Percentiles rank a stretch among this genome's conserved stretches.
Conservation (phyloP, 2,888 invertebrate species). For the Metacarcinus magister region DNA sequence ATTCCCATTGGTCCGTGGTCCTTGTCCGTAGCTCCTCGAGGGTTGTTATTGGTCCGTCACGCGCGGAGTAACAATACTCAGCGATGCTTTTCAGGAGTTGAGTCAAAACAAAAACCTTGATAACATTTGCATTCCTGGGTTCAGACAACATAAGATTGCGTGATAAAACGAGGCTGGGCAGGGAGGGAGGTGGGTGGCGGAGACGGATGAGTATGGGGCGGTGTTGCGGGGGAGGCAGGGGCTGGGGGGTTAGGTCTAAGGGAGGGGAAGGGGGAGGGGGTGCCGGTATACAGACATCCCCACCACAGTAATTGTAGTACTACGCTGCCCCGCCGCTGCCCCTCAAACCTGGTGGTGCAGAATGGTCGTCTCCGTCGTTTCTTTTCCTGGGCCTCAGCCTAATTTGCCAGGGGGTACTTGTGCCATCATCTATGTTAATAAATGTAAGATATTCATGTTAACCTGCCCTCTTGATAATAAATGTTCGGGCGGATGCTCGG, state of each 20-base stretch:
- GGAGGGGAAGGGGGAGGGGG: neutral
- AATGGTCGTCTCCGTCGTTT: neutral
- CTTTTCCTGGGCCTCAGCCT: constrained; percentile 17
- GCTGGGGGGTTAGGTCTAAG: neutral
- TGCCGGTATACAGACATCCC: neutral
- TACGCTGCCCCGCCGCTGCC: neutral
- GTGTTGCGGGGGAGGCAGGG: neutral
- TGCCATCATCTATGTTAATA: constrained; percentile 81
- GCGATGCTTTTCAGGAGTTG: neutral
- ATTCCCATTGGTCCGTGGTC: constrained; percentile 7
- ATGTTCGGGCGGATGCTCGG: constrained; percentile 77
- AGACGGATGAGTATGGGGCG: neutral
- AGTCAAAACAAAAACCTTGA: constrained; percentile 43
- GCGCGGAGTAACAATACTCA: neutral
- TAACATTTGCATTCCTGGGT: constrained; percentile 70
- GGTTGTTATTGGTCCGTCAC: constrained; percentile 1
- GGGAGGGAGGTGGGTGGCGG: constrained; percentile 12
- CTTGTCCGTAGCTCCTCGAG: neutral
- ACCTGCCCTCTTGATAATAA: constrained; percentile 76
- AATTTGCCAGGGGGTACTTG: constrained; percentile 77
- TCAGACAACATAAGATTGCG: constrained; percentile 62
- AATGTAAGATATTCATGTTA: constrained; percentile 79
- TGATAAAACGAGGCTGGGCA: constrained; percentile 59
- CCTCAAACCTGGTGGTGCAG: neutral
- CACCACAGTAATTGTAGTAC: constrained; percentile 9